Conservation (phyloP, 2,797 vertebrate genomes). For the Poeciliopsis presidionis region DNA sequence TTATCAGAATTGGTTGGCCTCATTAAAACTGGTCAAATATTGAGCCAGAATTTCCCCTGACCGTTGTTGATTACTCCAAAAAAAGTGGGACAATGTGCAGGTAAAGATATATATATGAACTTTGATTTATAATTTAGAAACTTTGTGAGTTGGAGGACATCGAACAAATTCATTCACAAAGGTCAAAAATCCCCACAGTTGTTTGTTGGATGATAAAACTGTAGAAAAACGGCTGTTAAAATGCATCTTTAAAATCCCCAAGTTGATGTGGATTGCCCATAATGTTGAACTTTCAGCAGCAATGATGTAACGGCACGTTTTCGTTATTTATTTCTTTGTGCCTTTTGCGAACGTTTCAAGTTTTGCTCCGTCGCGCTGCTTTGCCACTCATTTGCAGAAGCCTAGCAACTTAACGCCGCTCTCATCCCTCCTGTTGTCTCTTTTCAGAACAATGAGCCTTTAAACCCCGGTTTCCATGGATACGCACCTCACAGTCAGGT, state of each 20-base stretch:
- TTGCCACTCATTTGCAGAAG: conserved; percentile 40
- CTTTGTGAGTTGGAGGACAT: background rate
- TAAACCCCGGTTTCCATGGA: conserved; percentile 94
- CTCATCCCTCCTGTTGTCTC: conserved; percentile 73
- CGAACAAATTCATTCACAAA: background rate
- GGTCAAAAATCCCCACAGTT: background rate
- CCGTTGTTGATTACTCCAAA: background rate
- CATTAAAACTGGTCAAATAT: background rate
- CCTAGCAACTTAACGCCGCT: conserved; percentile 48
- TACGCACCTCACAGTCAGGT: conserved; percentile 91
- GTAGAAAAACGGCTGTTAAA: background rate
- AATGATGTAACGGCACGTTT: background rate
- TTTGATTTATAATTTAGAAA: background rate
- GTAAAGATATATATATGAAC: background rate
- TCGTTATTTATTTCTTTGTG: background rate
- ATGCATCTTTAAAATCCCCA: background rate
- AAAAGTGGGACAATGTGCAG: background rate
- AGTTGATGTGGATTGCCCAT: background rate
- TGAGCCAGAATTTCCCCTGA: background rate
- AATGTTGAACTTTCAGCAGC: background rate
- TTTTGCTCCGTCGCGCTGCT: conserved; percentile 23
- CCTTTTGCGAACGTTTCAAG: conserved; percentile 27
- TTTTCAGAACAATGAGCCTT: conserved; percentile 90
- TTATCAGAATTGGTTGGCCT: background rate
- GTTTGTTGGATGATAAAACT: background rate